Conservation (phyloP, 2,113 vertebrate species). For the Phrynosoma blainvillii region DNA sequence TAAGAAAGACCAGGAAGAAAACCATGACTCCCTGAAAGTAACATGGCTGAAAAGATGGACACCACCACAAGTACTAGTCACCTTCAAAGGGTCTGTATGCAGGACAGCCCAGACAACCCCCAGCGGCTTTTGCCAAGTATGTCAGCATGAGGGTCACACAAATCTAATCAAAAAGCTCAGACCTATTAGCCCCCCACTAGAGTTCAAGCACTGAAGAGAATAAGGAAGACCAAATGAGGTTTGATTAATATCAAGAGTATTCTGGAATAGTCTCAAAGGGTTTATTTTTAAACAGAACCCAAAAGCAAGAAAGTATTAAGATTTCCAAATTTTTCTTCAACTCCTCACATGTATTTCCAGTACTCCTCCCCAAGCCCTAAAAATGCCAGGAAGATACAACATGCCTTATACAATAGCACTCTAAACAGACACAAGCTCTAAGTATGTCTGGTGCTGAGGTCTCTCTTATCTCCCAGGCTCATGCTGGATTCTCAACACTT, state of each 20-base stretch:
- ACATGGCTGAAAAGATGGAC: neutral
- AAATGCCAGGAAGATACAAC: neutral
- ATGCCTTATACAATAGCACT: too few relatives aligned
- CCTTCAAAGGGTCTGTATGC: neutral
- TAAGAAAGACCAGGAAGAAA: too few relatives aligned
- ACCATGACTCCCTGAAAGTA: neutral
- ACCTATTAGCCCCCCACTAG: neutral
- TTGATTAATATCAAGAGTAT: neutral
- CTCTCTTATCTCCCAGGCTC: too few relatives aligned
- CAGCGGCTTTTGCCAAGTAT: neutral
- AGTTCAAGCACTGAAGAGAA: accelerated
- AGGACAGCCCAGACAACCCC: neutral
- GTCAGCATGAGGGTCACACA: neutral
- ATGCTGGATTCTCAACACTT: too few relatives aligned
- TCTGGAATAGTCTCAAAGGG: too few relatives aligned
- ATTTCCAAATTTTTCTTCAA: neutral
- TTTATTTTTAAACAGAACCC: neutral
- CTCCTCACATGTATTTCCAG: neutral
- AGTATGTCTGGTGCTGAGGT: too few relatives aligned
- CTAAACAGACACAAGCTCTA: too few relatives aligned
- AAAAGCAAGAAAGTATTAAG: neutral
- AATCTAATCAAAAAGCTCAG: neutral
- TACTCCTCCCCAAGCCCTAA: neutral
- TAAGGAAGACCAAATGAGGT: neutral
- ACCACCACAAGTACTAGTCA: neutral